phyloP scores from a whole-genome alignment of 2,797 vertebrate species.

The Fundulus diaphanus region DNA sequence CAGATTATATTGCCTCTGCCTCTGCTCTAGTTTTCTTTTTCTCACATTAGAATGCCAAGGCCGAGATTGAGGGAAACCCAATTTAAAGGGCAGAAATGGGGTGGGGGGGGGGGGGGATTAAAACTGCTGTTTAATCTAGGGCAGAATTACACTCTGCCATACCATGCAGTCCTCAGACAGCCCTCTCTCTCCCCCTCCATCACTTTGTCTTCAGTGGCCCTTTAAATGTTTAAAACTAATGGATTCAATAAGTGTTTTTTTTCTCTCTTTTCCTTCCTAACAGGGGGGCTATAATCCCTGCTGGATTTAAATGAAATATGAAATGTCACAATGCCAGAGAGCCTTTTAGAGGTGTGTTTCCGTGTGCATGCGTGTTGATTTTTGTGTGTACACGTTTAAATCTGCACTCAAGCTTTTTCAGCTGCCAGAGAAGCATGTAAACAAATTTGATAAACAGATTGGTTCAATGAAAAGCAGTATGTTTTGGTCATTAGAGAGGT shows the following conservation, averaged over 20 bases:
- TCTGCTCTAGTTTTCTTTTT: conserved; percentile 68
- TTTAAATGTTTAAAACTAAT: conserved; percentile 82
- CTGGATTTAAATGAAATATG: conserved; percentile 80
- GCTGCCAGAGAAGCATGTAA: conserved; percentile 22
- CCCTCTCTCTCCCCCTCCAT: conserved; percentile 62
- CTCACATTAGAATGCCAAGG: conserved; percentile 72
- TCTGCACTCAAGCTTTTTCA: conserved; percentile 40
- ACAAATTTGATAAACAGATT: conserved; percentile 56
- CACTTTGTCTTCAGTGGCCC: conserved; percentile 74
- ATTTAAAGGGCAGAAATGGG: conserved; percentile 78
- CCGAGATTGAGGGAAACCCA: conserved; percentile 82
- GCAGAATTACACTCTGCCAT: conserved; percentile 74
- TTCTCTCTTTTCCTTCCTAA: conserved; percentile 57
- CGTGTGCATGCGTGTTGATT: conserved; percentile 34
- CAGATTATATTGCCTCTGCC: conserved; percentile 75
- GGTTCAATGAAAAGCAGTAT: conserved; percentile 39
- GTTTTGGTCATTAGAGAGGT: conserved; percentile 48
- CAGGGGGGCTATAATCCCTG: conserved; percentile 74
- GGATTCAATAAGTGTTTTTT: conserved; percentile 73
- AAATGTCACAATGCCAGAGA: conserved; percentile 80
- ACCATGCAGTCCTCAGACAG: conserved; percentile 62
- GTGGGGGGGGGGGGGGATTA: conserved; percentile 85
- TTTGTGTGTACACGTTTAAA: conserved; percentile 49
- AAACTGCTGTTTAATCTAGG: conserved; percentile 82
- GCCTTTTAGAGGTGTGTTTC: conserved; percentile 76